A percentile compares a stretch with the other conserved stretches of the same genome.
Evolutionary conservation across 2,113 vertebrate genomes (phyloP).

Genomic region (Lanius collurio): DNA sequence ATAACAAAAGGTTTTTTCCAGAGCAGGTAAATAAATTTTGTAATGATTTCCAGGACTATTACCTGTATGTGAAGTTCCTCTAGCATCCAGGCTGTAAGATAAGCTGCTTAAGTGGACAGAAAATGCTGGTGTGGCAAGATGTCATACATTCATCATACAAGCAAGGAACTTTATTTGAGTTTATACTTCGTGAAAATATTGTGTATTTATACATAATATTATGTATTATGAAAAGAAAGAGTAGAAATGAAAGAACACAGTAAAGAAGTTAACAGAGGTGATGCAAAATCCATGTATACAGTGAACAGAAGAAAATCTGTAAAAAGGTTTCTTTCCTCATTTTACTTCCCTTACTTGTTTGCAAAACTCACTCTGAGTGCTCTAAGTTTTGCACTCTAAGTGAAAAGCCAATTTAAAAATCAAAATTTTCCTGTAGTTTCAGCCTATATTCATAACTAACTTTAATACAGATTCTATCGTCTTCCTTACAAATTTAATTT

Average conservation of each 20-base stretch:
- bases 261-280: background rate
- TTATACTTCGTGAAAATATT: background rate
- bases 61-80: background rate
- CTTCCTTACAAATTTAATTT: background rate
- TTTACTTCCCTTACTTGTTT: background rate
- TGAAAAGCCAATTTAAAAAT: background rate
- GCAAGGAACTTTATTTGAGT: background rate
- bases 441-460: background rate
- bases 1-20: background rate
- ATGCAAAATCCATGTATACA: background rate
- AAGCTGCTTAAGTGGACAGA: background rate
- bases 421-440: background rate
- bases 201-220: background rate
- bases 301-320: background rate
- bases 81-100: background rate
- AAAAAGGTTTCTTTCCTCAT: background rate
- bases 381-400: no score
- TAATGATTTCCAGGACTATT: background rate
- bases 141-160: background rate
- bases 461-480: background rate
- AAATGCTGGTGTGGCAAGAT: background rate
- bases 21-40: background rate
- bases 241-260: background rate
- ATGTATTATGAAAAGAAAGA: background rate
- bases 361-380: background rate